phyloP scores from a whole-genome alignment of 2,797 vertebrate genomes.

The Psittacula echo region DNA sequence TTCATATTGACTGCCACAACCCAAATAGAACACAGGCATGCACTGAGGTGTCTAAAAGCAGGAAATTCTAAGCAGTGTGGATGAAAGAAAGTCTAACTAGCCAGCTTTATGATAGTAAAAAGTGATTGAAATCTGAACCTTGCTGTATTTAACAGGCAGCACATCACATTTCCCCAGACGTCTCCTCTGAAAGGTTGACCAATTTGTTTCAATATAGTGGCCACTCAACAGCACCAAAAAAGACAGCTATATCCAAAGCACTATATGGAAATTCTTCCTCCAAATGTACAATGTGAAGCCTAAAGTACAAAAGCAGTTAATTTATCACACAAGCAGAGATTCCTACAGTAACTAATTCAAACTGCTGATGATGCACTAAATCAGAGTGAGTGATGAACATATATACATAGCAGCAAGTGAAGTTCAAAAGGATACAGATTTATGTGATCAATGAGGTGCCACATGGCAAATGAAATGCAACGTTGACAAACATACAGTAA shows the following conservation, averaged over 20 bases:
- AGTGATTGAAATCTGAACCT: not conserved
- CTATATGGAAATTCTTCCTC: conserved; percentile 68
- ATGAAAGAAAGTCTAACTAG: conserved; percentile 1
- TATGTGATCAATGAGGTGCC: conserved; percentile 78
- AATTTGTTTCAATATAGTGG: conserved; percentile 58
- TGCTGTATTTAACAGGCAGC: conserved; percentile 1
- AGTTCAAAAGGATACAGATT: conserved; percentile 78
- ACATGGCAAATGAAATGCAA: conserved; percentile 72
- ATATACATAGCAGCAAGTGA: conserved; percentile 70
- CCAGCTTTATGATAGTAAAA: not conserved
- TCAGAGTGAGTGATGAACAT: conserved; percentile 81
- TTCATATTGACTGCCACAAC: not conserved
- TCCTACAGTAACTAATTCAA: conserved; percentile 77
- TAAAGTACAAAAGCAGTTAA: conserved; percentile 71
- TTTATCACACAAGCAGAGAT: conserved; percentile 72
- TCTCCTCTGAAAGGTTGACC: conserved; percentile 38
- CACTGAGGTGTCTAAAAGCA: not conserved
- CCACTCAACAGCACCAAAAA: conserved; percentile 46
- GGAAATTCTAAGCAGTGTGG: not conserved
- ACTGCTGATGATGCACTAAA: conserved; percentile 83
- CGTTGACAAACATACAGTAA: conserved; percentile 70
- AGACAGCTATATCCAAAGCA: conserved; percentile 5
- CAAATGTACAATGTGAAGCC: conserved; percentile 61
- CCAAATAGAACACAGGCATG: not conserved
- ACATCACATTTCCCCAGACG: conserved; percentile 7